Percentiles rank a stretch among this genome's conserved stretches.
These are phyloP conservation scores for Falco berigora DNA, from an alignment of 2,797 vertebrate genomes.

Conservation along the genomic window DNA sequence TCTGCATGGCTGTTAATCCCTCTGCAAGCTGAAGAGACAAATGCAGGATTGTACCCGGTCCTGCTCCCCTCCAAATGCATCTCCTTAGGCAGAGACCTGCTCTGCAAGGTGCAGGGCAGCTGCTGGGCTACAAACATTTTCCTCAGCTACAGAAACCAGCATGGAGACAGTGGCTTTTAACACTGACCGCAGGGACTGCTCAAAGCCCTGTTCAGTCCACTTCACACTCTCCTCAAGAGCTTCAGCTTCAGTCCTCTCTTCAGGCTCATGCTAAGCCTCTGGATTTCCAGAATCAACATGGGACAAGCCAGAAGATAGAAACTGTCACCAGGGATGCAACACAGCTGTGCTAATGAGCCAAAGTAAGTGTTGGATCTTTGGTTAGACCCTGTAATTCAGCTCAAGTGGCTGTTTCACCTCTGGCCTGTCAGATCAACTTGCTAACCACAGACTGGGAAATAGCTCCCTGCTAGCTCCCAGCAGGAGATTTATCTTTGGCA, in stretches of 20 bases:
- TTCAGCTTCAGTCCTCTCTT: background rate
- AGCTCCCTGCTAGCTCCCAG: slow-evolving; percentile 12
- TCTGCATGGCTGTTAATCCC: background rate
- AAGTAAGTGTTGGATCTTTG: slow-evolving; percentile 30
- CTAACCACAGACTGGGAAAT: slow-evolving; percentile 30
- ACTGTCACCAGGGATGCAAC: background rate
- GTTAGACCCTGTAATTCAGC: slow-evolving; percentile 30
- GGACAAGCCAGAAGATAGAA: slow-evolving; percentile 39
- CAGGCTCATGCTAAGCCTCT: background rate
- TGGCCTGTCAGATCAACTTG: slow-evolving; percentile 29
- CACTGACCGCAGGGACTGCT: background rate
- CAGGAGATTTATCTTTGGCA: background rate
- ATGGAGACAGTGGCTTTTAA: background rate
- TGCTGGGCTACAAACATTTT: background rate
- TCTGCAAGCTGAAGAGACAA: background rate
- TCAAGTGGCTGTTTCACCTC: slow-evolving; percentile 43
- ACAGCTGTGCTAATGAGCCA: slow-evolving; percentile 3
- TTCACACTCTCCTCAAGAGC: background rate
- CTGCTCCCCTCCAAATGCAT: background rate
- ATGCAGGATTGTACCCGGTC: background rate
- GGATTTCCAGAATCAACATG: slow-evolving; percentile 36
- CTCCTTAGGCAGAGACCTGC: no score
- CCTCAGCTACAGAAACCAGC: background rate
- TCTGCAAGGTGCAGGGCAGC: background rate
- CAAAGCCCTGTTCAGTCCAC: background rate